These are phyloP conservation scores for Dendroctonus valens DNA, from an alignment of 1,140 invertebrate species.

Conservation along the genomic window DNA sequence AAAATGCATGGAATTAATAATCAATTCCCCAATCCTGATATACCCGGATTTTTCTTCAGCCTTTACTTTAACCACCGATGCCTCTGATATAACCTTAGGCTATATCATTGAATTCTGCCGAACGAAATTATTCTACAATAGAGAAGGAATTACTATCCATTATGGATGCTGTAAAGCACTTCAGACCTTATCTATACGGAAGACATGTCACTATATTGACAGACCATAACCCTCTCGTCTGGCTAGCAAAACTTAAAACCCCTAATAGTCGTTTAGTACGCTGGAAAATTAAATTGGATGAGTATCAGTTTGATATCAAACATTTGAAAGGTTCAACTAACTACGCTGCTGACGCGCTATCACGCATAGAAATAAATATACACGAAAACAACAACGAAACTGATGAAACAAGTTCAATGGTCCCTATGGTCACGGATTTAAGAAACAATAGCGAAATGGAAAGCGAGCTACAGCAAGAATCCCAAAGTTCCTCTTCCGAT, in stretches of 20 bases:
- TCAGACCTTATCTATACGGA: not conserved
- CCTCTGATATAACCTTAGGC: too few species aligned
- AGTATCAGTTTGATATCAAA: too few species aligned
- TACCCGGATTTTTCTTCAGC: too few species aligned
- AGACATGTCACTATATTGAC: constrained; percentile 22
- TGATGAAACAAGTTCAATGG: not conserved
- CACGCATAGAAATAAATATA: constrained; percentile 6
- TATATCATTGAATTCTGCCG: too few species aligned
- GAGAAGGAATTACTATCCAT: too few species aligned
- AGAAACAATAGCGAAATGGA: not conserved
- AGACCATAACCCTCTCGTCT: constrained; percentile 30
- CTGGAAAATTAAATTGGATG: not conserved
- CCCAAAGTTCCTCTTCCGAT: not conserved
- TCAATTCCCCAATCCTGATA: too few species aligned
- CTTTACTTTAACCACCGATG: too few species aligned
- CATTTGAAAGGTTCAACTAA: not conserved
- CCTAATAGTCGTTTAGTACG: constrained; percentile 6
- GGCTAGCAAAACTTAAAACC: constrained; percentile 22
- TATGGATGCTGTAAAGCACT: too few species aligned
- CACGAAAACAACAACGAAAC: not conserved
- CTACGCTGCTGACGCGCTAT: not conserved
- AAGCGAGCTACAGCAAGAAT: not conserved
- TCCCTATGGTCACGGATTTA: not conserved
- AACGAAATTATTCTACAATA: too few species aligned
- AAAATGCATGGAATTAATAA: too few species aligned